A percentile compares a stretch with the other conserved stretches of the same genome.
phyloP scores from a whole-genome alignment of 2,797 vertebrate species.

The Enteromius trimaculatus region DNA sequence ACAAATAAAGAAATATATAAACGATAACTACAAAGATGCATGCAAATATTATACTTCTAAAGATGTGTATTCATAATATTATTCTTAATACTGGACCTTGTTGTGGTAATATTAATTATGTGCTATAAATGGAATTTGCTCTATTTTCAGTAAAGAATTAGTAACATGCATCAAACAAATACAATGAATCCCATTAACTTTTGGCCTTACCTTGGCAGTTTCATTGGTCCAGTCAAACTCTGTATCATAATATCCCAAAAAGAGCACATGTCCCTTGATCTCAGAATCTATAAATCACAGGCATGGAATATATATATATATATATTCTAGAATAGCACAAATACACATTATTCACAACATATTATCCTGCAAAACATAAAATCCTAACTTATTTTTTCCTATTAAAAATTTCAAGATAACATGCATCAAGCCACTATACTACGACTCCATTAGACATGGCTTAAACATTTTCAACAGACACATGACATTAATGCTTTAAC shows the following conservation, averaged over 20 bases:
- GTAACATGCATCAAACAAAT: background rate
- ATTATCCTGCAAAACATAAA: background rate
- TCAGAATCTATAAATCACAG: constrained; percentile 82
- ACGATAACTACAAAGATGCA: background rate
- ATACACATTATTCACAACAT: background rate
- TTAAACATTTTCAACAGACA: background rate
- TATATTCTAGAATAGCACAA: background rate
- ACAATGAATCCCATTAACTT: background rate
- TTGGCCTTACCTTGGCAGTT: constrained; percentile 85
- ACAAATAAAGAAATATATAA: background rate
- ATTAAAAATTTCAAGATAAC: too few species aligned
- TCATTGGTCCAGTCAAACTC: constrained; percentile 94
- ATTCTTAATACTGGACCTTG: background rate
- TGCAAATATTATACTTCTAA: background rate
- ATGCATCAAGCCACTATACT: background rate
- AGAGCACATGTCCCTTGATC: constrained; percentile 90
- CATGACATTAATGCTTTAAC: constrained; percentile 2
- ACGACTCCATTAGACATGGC: background rate
- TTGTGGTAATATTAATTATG: background rate
- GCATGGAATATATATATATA: background rate
- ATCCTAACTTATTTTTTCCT: too few species aligned
- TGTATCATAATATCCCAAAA: constrained; percentile 90
- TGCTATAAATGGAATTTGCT: background rate
- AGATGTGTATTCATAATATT: background rate
- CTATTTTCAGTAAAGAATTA: background rate